Conservation (phyloP, 2,797 vertebrate genomes). For the Poeciliopsis gracilis region DNA sequence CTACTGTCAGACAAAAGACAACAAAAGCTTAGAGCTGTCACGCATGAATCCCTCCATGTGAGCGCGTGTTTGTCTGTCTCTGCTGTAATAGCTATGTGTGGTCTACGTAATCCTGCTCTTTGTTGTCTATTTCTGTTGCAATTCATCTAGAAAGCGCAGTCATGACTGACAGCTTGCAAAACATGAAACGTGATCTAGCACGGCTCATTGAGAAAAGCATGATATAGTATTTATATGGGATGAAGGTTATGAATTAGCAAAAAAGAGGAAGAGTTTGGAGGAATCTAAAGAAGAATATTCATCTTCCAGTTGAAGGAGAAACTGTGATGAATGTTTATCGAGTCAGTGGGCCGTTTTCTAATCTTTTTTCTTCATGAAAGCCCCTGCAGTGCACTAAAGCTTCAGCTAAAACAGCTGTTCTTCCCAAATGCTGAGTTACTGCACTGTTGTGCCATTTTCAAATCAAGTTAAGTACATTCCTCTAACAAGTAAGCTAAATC, state of each 20-base stretch:
- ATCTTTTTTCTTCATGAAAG: background rate
- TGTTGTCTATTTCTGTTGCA: conserved; percentile 68
- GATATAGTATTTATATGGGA: conserved; percentile 28
- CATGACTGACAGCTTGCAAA: conserved; percentile 57
- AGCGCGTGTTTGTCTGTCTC: conserved; percentile 52
- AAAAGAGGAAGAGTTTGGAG: background rate
- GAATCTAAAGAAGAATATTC: background rate
- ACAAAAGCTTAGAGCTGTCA: conserved; percentile 76
- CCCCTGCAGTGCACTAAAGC: background rate
- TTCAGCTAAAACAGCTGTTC: conserved; percentile 3
- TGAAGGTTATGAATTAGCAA: conserved; percentile 8
- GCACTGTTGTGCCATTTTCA: conserved; percentile 24
- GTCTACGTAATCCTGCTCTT: conserved; percentile 58
- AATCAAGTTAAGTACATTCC: conserved; percentile 50
- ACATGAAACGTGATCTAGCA: conserved; percentile 32
- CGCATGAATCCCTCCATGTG: conserved; percentile 46
- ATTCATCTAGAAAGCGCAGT: conserved; percentile 47
- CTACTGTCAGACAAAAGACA: conserved; percentile 75
- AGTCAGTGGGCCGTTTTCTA: background rate
- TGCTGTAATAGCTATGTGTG: conserved; percentile 67
- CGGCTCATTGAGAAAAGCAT: conserved; percentile 25
- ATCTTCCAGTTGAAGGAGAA: background rate
- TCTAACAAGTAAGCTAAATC: conserved; percentile 59
- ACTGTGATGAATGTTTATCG: background rate
- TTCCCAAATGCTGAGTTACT: conserved; percentile 21